These are phyloP conservation scores for Puma concolor DNA, from an alignment of 2,113 vertebrate species.

Conservation along the genomic window DNA sequence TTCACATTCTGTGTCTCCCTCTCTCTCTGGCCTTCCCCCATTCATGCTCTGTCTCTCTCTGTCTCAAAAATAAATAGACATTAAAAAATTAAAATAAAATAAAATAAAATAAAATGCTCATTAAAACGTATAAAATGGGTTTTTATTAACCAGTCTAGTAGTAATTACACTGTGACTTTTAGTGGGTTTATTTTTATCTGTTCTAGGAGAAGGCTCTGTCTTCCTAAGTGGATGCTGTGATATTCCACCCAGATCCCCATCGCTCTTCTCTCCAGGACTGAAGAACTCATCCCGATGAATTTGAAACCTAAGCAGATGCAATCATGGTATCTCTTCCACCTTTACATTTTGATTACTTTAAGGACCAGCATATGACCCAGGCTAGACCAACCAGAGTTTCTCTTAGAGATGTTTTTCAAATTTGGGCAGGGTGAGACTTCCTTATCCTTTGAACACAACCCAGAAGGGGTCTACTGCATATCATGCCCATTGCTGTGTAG, in stretches of 20 bases:
- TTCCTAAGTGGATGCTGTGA: not conserved
- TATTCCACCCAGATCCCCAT: not conserved
- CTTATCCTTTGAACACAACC: not conserved
- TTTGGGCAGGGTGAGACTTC: not conserved
- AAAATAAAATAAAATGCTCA: not conserved
- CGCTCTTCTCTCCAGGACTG: not conserved
- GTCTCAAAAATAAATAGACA: too few relatives aligned
- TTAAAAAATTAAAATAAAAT: too few relatives aligned
- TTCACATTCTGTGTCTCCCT: too few relatives aligned
- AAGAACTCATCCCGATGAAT: not conserved
- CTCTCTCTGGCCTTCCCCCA: too few relatives aligned
- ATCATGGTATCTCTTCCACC: not conserved
- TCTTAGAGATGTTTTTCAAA: not conserved
- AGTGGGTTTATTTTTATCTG: not conserved
- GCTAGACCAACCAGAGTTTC: not conserved
- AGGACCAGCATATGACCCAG: not conserved
- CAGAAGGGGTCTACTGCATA: not conserved
- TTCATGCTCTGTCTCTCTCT: too few relatives aligned
- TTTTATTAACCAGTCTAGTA: not conserved
- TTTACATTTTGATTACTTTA: not conserved
- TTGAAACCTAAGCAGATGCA: not conserved
- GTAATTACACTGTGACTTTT: not conserved
- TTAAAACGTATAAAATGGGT: not conserved
- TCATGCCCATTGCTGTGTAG: not conserved
- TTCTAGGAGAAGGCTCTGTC: not conserved